phyloP scores from a whole-genome alignment of 2,888 invertebrate species.

The Rhagonycha lutea region DNA sequence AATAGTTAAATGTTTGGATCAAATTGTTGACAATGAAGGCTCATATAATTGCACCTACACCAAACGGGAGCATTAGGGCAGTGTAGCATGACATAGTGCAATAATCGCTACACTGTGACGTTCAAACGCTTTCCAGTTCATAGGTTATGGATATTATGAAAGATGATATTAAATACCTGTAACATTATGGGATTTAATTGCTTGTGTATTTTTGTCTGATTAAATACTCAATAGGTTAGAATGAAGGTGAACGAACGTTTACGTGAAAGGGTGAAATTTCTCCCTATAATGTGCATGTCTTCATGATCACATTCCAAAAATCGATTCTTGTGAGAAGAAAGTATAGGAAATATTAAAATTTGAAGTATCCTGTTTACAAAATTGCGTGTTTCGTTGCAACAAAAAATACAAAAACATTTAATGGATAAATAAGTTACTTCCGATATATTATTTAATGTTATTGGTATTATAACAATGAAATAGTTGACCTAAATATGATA shows the following conservation, averaged over 20 bases:
- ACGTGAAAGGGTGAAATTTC: not conserved
- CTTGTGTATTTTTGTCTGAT: constrained; percentile 20
- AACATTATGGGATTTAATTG: constrained; percentile 12
- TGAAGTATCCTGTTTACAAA: too few species aligned
- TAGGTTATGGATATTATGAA: constrained; percentile 5
- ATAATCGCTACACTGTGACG: not conserved
- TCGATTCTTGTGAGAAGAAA: not conserved
- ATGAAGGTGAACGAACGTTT: constrained; percentile 22
- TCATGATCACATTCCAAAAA: not conserved
- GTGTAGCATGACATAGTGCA: not conserved
- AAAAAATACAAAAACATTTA: not conserved
- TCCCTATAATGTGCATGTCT: not conserved
- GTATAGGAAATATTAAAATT: too few species aligned
- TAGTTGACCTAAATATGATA: not conserved
- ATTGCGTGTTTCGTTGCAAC: not conserved
- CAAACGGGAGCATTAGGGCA: constrained; percentile 1
- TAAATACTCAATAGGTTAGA: constrained; percentile 7
- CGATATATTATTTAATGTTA: not conserved
- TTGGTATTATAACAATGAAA: not conserved
- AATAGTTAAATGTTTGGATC: not conserved
- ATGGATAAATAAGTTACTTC: not conserved
- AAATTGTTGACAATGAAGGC: not conserved
- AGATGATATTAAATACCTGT: constrained; percentile 19
- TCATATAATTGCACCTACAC: not conserved
- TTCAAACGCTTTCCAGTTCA: constrained; percentile 19